phyloP scores from a whole-genome alignment of 2,113 vertebrate species.

The Myxocyprinus asiaticus region DNA sequence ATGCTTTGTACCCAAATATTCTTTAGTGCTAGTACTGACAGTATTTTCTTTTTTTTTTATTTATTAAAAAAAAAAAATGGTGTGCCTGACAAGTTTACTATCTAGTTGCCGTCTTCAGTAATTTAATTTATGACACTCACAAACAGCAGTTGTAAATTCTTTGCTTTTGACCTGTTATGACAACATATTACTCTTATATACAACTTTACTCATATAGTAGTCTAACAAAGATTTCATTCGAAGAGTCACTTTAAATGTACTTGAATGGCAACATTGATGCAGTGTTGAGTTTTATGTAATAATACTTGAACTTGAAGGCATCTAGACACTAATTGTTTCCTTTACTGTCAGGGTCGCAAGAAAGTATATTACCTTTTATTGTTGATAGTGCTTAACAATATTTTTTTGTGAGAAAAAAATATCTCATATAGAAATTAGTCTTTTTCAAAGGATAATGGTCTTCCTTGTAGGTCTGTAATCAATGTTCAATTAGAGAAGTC shows the following conservation, averaged over 20 bases:
- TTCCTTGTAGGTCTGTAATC: neutral
- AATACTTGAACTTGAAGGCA: neutral
- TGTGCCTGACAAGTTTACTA: neutral
- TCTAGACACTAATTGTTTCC: slow-evolving; percentile 27
- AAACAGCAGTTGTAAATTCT: neutral
- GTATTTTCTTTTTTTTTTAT: neutral
- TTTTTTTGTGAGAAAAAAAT: neutral
- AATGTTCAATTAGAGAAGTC: slow-evolving; percentile 32
- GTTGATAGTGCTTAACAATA: neutral
- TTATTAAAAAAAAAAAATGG: neutral
- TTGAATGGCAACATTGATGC: slow-evolving; percentile 5
- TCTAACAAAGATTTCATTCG: neutral
- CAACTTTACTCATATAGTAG: neutral
- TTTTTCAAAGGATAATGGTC: neutral
- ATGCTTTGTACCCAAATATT: neutral
- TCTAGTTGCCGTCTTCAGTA: neutral
- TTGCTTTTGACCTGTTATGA: neutral
- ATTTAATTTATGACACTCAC: neutral
- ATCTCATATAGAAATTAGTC: neutral
- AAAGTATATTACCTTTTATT: neutral
- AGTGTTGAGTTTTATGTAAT: slow-evolving; percentile 19
- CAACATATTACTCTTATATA: neutral
- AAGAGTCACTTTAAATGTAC: slow-evolving; percentile 19
- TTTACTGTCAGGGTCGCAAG: neutral
- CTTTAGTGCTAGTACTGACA: neutral